Conservation (phyloP, 2,888 invertebrate genomes). For the Tanytarsus gracilentus region DNA sequence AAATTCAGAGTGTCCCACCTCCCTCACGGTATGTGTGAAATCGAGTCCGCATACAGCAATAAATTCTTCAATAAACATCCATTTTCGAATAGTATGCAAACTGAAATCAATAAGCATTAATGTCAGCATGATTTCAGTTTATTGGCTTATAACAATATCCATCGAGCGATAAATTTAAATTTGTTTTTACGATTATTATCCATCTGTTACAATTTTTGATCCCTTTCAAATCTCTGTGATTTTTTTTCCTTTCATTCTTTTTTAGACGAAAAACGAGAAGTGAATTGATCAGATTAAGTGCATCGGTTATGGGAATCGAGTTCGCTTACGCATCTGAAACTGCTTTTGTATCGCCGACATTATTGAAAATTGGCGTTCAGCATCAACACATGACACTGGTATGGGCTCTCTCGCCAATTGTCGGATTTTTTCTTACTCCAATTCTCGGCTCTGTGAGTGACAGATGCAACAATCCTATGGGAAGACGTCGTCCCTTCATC, state of each 20-base stretch:
- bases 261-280: slow-evolving; percentile 64
- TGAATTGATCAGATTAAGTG: slow-evolving; percentile 65
- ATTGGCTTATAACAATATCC: background rate
- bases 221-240: background rate
- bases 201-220: background rate
- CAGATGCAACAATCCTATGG: slow-evolving; percentile 68
- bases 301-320: slow-evolving; percentile 84
- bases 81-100: too few species aligned
- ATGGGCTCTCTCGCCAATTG: slow-evolving; percentile 88
- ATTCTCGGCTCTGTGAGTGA: slow-evolving; percentile 87
- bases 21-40: too few species aligned
- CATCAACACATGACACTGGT: slow-evolving; percentile 91
- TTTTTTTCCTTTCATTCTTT: slow-evolving; percentile 29
- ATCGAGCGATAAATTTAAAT: background rate
- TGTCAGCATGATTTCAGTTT: too few species aligned
- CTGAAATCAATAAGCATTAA: background rate
- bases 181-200: background rate
- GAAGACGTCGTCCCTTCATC: slow-evolving; percentile 86
- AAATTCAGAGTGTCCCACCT: too few species aligned
- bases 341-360: slow-evolving; percentile 90
- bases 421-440: slow-evolving; percentile 92
- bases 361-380: slow-evolving; percentile 85
- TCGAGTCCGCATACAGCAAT: too few species aligned
- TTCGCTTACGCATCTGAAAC: slow-evolving; percentile 91
- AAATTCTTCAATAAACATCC: too few species aligned